These are phyloP conservation scores for Scaptomyza caliginosa DNA, from an alignment of 2,888 invertebrate species.

Conservation along the genomic window DNA sequence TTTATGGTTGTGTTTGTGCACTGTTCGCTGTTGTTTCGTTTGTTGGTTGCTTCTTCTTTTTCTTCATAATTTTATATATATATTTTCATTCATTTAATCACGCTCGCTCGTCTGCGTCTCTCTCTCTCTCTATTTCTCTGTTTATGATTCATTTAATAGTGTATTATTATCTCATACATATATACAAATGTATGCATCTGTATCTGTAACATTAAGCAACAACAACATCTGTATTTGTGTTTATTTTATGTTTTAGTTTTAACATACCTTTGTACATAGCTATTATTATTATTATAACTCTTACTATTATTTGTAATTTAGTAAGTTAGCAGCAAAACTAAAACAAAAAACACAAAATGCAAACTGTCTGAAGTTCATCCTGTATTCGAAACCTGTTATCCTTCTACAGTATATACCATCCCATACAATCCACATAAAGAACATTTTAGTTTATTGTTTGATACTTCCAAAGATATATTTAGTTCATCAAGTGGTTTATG, in stretches of 20 bases:
- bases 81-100: conserved; percentile 14
- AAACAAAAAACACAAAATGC: conserved; percentile 7
- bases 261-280: conserved; percentile 39
- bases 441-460: conserved; percentile 66
- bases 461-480: conserved; percentile 78
- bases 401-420: conserved; percentile 34
- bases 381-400: conserved; percentile 34
- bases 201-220: conserved; percentile 15
- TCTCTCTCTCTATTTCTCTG: too few species aligned
- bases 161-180: conserved; percentile 21
- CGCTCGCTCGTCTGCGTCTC: conserved; percentile 31
- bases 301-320: conserved; percentile 10
- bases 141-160: conserved; percentile 45
- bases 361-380: conserved; percentile 21
- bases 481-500: conserved; percentile 50
- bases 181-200: conserved; percentile 5
- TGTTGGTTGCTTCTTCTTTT: conserved; percentile 38
- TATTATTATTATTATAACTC: conserved; percentile 26
- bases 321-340: conserved; percentile 11
- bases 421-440: neutral
- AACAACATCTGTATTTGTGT: conserved; percentile 19
- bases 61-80: conserved; percentile 5
- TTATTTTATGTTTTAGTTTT: conserved; percentile 5
- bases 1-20: conserved; percentile 22
- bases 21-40: conserved; percentile 46